A percentile compares a stretch with the other conserved stretches of the same genome.
Evolutionary conservation across 64 coral and sea anemone species (phyloP).

Genomic region (Exaiptasia diaphana): DNA sequence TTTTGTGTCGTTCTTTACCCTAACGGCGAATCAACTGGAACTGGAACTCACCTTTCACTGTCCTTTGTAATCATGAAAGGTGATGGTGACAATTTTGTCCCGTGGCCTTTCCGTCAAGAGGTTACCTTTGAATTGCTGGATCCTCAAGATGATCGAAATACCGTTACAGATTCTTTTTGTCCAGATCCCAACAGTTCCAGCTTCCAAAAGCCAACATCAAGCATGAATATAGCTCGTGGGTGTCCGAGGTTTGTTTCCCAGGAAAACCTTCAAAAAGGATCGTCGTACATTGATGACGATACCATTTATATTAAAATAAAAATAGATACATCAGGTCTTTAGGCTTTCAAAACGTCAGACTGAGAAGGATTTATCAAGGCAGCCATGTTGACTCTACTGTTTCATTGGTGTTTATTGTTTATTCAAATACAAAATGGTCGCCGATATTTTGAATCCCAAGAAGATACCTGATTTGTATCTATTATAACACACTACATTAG

Average conservation of each 20-base stretch:
- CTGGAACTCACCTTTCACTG: slow-evolving; percentile 55
- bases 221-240: slow-evolving; percentile 71
- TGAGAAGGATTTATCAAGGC: too few relatives aligned
- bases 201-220: slow-evolving; percentile 55
- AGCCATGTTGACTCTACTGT: too few relatives aligned
- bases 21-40: slow-evolving; percentile 71
- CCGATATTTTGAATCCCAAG: too few relatives aligned
- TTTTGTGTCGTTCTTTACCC: slow-evolving; percentile 58
- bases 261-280: slow-evolving; percentile 2
- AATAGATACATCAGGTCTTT: slow-evolving; percentile 35
- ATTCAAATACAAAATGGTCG: too few relatives aligned
- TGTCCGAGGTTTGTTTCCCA: slow-evolving; percentile 59
- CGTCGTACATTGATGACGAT: slow-evolving; percentile 51
- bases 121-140: slow-evolving; percentile 57
- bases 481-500: too few relatives aligned
- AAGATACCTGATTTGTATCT: too few relatives aligned
- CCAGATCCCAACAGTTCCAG: slow-evolving; percentile 63
- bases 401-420: too few relatives aligned
- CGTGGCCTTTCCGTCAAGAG: slow-evolving; percentile 69
- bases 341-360: too few relatives aligned
- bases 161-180: slow-evolving; percentile 48
- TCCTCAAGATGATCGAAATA: slow-evolving; percentile 31
- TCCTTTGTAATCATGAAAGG: slow-evolving; percentile 73
- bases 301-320: slow-evolving; percentile 59
- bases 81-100: slow-evolving; percentile 50